Conservation (phyloP, 1,140 invertebrate genomes). For the Neotoxoptera formosana region DNA sequence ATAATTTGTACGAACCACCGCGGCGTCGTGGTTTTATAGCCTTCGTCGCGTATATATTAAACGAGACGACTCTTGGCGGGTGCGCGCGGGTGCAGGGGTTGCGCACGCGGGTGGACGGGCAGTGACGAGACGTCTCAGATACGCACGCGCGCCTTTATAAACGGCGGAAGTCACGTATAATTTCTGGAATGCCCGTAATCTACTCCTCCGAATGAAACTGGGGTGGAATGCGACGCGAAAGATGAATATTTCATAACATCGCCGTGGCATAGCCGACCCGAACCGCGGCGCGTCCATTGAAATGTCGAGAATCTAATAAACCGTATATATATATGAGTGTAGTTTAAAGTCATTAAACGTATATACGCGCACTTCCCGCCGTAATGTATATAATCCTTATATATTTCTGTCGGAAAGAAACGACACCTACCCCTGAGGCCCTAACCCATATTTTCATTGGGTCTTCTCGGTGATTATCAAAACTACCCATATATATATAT, state of each 20-base stretch:
- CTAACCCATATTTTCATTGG: not conserved
- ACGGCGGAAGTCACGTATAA: constrained; percentile 4
- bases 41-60: not conserved
- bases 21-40: not conserved
- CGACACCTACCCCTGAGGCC: not conserved
- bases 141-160: constrained; percentile 10
- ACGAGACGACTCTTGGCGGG: not conserved
- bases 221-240: constrained; percentile 6
- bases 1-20: not conserved
- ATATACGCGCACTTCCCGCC: not conserved
- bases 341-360: constrained; percentile 4
- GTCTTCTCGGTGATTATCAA: not conserved
- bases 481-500: not conserved
- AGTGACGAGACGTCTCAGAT: not conserved
- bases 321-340: not conserved
- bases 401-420: not conserved
- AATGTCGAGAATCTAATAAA: constrained; percentile 29
- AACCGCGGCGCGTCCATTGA: constrained; percentile 12
- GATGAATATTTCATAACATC: constrained; percentile 29
- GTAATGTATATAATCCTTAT: not conserved
- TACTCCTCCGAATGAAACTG: constrained; percentile 1
- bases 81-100: not conserved
- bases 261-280: not conserved
- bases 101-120: not conserved
- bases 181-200: constrained; percentile 17